These are phyloP conservation scores for Macrocentrus cingulum DNA, from an alignment of 1,140 invertebrate species.

Conservation along the genomic window DNA sequence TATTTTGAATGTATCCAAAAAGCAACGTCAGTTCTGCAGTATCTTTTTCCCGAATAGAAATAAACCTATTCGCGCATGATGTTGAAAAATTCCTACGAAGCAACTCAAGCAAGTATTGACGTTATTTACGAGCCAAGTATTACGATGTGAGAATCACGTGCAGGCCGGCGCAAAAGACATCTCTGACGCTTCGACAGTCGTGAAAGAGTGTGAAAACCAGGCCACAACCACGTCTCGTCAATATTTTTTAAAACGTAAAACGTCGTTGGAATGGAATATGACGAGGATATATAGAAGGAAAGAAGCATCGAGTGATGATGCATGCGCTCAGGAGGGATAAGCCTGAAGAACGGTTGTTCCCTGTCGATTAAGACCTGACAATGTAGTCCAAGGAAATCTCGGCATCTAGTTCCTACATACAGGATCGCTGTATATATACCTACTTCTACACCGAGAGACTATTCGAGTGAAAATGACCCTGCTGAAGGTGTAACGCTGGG, in stretches of 20 bases:
- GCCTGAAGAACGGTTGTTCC: slow-evolving; percentile 36
- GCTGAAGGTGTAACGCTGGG: too few species aligned
- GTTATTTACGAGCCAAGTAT: slow-evolving; percentile 28
- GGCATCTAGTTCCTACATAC: too few species aligned
- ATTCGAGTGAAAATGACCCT: too few species aligned
- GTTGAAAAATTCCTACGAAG: not conserved
- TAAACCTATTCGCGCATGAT: not conserved
- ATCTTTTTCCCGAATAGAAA: too few species aligned
- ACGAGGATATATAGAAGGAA: slow-evolving; percentile 28
- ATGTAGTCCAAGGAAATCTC: slow-evolving; percentile 25
- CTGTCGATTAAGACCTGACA: slow-evolving; percentile 9
- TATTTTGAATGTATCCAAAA: too few species aligned
- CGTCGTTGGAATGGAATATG: slow-evolving; percentile 41
- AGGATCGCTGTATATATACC: too few species aligned
- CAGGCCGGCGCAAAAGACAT: slow-evolving; percentile 28
- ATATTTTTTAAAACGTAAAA: slow-evolving; percentile 43
- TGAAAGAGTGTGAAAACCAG: slow-evolving; percentile 4
- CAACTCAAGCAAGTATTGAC: not conserved
- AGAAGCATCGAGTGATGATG: slow-evolving; percentile 34
- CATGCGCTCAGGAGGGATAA: slow-evolving; percentile 35
- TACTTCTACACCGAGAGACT: too few species aligned
- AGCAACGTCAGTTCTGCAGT: too few species aligned
- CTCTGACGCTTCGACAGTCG: slow-evolving; percentile 35
- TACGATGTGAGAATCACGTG: slow-evolving; percentile 26
- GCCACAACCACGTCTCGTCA: slow-evolving; percentile 37